Conservation (phyloP, 1,140 invertebrate species). For the Fopius arisanus region DNA sequence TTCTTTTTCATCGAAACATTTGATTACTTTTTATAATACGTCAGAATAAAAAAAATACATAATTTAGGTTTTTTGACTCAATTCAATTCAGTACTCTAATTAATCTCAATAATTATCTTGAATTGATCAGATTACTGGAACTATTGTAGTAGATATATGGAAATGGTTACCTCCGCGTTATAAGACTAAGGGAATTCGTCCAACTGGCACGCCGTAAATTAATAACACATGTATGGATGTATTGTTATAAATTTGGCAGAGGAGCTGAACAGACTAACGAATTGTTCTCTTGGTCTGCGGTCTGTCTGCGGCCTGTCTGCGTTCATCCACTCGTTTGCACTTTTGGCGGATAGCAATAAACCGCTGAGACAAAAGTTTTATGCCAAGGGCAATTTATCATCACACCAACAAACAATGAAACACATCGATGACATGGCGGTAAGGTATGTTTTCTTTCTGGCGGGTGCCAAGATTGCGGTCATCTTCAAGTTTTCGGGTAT, state of each 20-base stretch:
- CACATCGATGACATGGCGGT: background rate
- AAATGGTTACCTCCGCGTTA: background rate
- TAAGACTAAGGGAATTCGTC: background rate
- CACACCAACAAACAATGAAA: background rate
- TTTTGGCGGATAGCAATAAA: background rate
- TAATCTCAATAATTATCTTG: background rate
- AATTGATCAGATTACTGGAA: background rate
- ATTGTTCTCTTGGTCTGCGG: background rate
- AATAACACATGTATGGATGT: background rate
- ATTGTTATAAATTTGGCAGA: constrained; percentile 12
- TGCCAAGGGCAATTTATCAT: background rate
- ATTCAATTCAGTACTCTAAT: no score
- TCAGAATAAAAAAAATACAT: no score
- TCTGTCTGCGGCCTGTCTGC: constrained; percentile 5
- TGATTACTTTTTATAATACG: no score
- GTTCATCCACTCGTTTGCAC: constrained; percentile 5
- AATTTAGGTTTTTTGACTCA: no score
- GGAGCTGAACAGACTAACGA: background rate
- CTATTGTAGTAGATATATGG: background rate
- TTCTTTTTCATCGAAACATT: no score
- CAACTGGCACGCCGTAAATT: background rate
- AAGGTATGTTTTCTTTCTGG: background rate
- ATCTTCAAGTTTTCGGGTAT: background rate
- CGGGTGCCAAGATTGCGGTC: background rate
- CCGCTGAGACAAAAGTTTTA: background rate